These are phyloP conservation scores for Isotomurus palustris DNA, from an alignment of 2,888 invertebrate genomes.

Conservation along the genomic window DNA sequence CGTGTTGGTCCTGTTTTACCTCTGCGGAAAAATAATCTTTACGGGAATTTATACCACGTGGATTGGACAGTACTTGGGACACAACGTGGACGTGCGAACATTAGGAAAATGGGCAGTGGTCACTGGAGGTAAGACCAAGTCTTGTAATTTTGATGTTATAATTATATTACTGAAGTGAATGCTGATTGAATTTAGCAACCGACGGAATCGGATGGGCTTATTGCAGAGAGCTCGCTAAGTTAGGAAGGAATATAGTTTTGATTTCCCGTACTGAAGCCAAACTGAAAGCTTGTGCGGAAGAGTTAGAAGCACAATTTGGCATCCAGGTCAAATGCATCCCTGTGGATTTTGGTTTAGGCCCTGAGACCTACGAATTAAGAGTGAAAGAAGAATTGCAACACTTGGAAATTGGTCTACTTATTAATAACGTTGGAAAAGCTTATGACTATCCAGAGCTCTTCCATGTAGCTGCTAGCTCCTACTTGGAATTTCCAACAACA, in stretches of 20 bases:
- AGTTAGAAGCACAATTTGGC: slow-evolving; percentile 59
- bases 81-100: slow-evolving; percentile 27
- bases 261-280: slow-evolving; percentile 74
- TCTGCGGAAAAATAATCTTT: too few species aligned
- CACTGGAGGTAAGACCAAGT: slow-evolving; percentile 77
- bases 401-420: slow-evolving; percentile 73
- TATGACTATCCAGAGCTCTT: slow-evolving; percentile 53
- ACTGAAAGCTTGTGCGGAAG: slow-evolving; percentile 63
- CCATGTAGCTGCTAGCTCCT: slow-evolving; percentile 50
- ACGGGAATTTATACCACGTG: slow-evolving; percentile 18
- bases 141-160: too few species aligned
- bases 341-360: slow-evolving; percentile 75
- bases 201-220: slow-evolving; percentile 88
- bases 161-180: too few species aligned
- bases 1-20: too few species aligned
- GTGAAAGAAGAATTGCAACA: slow-evolving; percentile 60
- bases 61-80: slow-evolving; percentile 7
- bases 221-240: slow-evolving; percentile 69
- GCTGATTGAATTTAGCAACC: too few species aligned
- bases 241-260: slow-evolving; percentile 71
- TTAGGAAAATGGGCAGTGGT: slow-evolving; percentile 62
- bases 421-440: slow-evolving; percentile 56
- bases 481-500: too few species aligned
- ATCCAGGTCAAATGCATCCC: slow-evolving; percentile 69
- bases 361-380: slow-evolving; percentile 64